Conservation (phyloP, 30 jellyfish, hydroid and myxozoan species). For the Rhopilema esculentum region DNA sequence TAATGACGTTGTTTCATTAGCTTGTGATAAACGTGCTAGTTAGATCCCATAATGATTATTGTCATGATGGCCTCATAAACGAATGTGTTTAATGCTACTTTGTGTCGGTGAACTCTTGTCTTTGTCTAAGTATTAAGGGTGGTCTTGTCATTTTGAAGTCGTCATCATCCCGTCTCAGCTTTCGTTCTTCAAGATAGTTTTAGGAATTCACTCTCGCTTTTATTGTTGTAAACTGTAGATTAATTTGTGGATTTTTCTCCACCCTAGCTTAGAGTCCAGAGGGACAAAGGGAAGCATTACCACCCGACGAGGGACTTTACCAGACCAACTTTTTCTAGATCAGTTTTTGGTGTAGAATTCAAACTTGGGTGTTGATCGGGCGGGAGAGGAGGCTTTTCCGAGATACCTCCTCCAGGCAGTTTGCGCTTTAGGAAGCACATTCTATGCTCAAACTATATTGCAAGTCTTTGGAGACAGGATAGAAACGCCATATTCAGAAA, state of each 20-base stretch:
- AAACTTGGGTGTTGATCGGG: too few relatives aligned
- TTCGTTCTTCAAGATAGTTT: neutral
- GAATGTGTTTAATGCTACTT: neutral
- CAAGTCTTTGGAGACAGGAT: too few relatives aligned
- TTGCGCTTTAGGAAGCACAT: too few relatives aligned
- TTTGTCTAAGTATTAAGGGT: neutral
- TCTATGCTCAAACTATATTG: too few relatives aligned
- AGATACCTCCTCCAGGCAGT: too few relatives aligned
- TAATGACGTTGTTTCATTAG: conserved; percentile 24
- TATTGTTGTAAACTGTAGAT: neutral
- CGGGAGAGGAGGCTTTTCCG: too few relatives aligned
- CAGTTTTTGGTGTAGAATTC: too few relatives aligned
- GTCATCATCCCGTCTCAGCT: neutral
- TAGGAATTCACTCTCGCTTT: neutral
- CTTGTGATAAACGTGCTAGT: conserved; percentile 23
- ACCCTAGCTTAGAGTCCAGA: too few relatives aligned
- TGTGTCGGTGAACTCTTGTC: neutral
- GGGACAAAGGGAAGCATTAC: too few relatives aligned
- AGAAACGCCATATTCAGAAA: too few relatives aligned
- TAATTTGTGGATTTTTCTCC: neutral
- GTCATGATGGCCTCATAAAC: neutral
- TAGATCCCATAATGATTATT: neutral
- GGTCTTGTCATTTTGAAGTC: neutral
- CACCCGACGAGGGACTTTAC: too few relatives aligned
- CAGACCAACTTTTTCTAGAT: too few relatives aligned